Evolutionary conservation across 2,113 vertebrate genomes (phyloP), one percentile per base, ranked within the genome.

Genomic region (Xiphophorus couchianus): DNA sequence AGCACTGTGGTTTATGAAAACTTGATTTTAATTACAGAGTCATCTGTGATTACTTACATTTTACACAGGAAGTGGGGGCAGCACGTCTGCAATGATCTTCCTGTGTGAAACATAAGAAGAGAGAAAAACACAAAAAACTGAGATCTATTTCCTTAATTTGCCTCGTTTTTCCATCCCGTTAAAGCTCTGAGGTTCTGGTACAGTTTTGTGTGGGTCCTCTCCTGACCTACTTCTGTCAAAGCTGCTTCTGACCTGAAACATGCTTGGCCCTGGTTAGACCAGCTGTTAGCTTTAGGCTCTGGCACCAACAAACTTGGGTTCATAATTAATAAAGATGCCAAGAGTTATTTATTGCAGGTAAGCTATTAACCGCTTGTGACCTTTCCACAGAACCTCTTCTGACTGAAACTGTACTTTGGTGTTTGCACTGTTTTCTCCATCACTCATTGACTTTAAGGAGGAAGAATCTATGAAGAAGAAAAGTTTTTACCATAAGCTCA

Each of bases 361-460:
- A 58, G 51, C 17, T 58, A 25, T 58, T 25, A 25, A 10, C 51
- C 0, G 51, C 51, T 25, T 54, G 51, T 54, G 3, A 54, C 51
- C 51, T 54, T 58, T n/a, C 25, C 25, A 58, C 51, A 58, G 25
- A 58, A 58, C 25, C 51, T 58, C 22, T 35, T 14, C 33, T 31
- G 37, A 44, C 8, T 4, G 7, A 62, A 68, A 11, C 5, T 33
- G 29, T 60, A 58, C 62, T 71, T 65, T 35, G 67, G 84, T 76
- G 64, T 88, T 83, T 77, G 80, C 74, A 85, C 74, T 69, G 61
- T 30, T 74, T 71, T 81, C 72, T 77, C 60, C 62, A 39, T 65
- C 15, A n/a, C 51, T 58, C 25, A 12, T 30, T 1, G 42, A 44
- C 19, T 31, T 17, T n/a, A 33, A 69, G 22, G 1, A 5, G 1